Evolutionary conservation across 2,888 invertebrate species (phyloP).

Genomic region (Entomobrya proxima): DNA sequence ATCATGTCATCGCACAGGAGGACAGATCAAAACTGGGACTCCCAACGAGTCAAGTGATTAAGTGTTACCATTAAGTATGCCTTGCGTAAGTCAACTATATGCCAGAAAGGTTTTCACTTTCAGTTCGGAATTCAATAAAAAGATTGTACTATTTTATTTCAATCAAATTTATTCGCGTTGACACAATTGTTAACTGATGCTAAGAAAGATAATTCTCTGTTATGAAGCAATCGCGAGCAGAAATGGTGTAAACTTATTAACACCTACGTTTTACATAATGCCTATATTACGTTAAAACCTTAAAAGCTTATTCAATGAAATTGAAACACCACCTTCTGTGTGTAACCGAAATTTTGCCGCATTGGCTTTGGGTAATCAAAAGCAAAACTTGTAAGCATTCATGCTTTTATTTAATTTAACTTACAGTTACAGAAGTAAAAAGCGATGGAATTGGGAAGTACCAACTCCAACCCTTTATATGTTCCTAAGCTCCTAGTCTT

Average conservation of each 20-base stretch:
- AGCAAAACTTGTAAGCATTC: too few species aligned
- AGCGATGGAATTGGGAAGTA: constrained; percentile 37
- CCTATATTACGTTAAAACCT: not conserved
- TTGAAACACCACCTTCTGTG: too few species aligned
- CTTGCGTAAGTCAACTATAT: not conserved
- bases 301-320: not conserved
- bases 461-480: constrained; percentile 11
- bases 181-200: constrained; percentile 9
- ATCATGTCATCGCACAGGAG: not conserved
- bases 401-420: constrained; percentile 6
- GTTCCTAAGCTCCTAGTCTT: not conserved
- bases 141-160: not conserved
- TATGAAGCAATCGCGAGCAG: not conserved
- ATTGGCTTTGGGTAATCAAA: too few species aligned
- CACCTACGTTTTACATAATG: not conserved
- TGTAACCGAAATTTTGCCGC: too few species aligned
- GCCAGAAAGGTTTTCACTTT: not conserved
- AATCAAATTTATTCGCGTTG: not conserved
- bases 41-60: not conserved
- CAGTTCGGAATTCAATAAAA: not conserved
- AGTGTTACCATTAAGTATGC: too few species aligned
- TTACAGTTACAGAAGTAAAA: constrained; percentile 5
- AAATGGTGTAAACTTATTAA: not conserved
- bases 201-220: not conserved
- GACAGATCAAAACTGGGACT: too few species aligned